Conservation (phyloP, 1,140 invertebrate species). For the Achroia grisella region DNA sequence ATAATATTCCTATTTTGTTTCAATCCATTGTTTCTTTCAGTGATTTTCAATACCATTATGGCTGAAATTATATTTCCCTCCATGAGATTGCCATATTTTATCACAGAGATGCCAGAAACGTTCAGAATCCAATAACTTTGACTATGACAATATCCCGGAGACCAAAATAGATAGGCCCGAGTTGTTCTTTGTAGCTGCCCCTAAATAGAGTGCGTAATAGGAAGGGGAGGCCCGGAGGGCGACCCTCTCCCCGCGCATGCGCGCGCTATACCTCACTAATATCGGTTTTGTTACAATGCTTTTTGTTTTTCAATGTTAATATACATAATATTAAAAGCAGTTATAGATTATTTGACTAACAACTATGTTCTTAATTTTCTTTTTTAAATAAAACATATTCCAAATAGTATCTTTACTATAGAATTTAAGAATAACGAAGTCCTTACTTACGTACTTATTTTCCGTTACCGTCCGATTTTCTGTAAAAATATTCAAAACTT, state of each 20-base stretch:
- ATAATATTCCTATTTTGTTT: background rate
- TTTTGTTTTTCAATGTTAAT: slow-evolving; percentile 43
- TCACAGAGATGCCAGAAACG: slow-evolving; percentile 13
- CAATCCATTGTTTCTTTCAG: background rate
- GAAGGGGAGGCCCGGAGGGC: slow-evolving; percentile 52
- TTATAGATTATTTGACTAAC: too few relatives aligned
- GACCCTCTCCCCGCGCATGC: slow-evolving; percentile 49
- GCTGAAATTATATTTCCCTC: slow-evolving; percentile 24
- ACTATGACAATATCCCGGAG: slow-evolving; percentile 57
- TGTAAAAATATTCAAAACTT: too few relatives aligned
- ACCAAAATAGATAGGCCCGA: slow-evolving; percentile 68
- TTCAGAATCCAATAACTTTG: slow-evolving; percentile 50
- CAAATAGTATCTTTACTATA: too few relatives aligned
- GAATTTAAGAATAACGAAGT: too few relatives aligned
- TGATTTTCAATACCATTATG: slow-evolving; percentile 11
- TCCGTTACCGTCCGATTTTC: too few relatives aligned
- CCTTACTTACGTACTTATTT: too few relatives aligned
- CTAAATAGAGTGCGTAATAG: slow-evolving; percentile 69
- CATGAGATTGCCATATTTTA: slow-evolving; percentile 22
- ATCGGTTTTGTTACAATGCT: slow-evolving; percentile 63
- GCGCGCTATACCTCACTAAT: slow-evolving; percentile 34
- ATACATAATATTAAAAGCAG: slow-evolving; percentile 7
- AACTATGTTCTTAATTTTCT: too few relatives aligned
- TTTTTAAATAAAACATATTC: too few relatives aligned
- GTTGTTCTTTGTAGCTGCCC: slow-evolving; percentile 63